These are phyloP conservation scores for Cyclargus thomasi DNA, from an alignment of 1,140 invertebrate genomes.

Conservation along the genomic window DNA sequence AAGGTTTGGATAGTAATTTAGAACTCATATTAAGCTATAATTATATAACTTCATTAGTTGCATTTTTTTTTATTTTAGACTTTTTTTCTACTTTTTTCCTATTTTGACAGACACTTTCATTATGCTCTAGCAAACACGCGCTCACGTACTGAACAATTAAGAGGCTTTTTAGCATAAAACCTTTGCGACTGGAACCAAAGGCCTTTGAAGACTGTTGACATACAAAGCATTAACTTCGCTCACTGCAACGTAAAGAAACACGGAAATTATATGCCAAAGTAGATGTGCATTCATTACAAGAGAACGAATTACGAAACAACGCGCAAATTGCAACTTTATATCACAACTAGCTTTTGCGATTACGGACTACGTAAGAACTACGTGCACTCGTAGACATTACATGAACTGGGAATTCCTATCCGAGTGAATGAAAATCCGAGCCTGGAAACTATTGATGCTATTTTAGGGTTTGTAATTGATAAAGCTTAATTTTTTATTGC, in stretches of 20 bases:
- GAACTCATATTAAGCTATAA: too few species aligned
- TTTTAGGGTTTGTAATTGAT: too few species aligned
- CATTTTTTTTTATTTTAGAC: background rate
- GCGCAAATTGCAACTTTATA: background rate
- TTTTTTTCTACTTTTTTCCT: background rate
- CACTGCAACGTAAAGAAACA: conserved; percentile 35
- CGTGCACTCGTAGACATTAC: background rate
- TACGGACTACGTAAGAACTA: background rate
- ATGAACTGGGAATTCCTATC: too few species aligned
- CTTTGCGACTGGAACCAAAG: conserved; percentile 35
- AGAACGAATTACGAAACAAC: conserved; percentile 15
- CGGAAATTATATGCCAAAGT: conserved; percentile 35
- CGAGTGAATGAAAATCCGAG: too few species aligned
- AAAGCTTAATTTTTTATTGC: too few species aligned
- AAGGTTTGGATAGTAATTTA: too few species aligned
- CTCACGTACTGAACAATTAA: background rate
- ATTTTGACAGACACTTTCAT: background rate
- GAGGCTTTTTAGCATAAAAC: conserved; percentile 10
- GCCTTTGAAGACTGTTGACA: conserved; percentile 32
- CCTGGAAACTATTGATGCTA: too few species aligned
- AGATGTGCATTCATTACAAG: conserved; percentile 30
- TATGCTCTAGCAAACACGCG: background rate
- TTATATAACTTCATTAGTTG: too few species aligned
- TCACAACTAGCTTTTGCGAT: background rate
- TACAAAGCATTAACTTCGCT: conserved; percentile 35